Evolutionary conservation across 2,797 vertebrate species (phyloP).

Genomic region (Sphaeramia orbicularis): DNA sequence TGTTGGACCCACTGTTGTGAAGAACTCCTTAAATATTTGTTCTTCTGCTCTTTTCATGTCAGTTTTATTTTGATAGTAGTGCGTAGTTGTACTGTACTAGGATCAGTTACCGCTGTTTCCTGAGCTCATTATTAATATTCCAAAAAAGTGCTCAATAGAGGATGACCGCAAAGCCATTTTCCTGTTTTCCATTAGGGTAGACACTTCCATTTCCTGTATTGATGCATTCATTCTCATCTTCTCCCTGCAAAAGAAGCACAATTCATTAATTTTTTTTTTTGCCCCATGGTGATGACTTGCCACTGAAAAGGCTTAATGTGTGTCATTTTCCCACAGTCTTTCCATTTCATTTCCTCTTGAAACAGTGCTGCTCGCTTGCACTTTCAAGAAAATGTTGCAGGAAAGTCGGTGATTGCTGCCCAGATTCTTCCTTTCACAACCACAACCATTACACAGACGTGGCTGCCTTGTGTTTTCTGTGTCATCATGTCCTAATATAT

Average conservation of each 20-base stretch:
- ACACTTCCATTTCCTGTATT: conserved; percentile 26
- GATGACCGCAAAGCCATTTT: conserved; percentile 2
- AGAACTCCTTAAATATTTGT: conserved; percentile 44
- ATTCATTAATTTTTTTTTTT: conserved; percentile 26
- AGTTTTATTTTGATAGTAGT: not conserved
- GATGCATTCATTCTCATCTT: not conserved
- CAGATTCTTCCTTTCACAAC: conserved; percentile 5
- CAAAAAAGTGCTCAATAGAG: conserved; percentile 10
- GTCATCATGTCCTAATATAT: conserved; percentile 2
- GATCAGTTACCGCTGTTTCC: conserved; percentile 6
- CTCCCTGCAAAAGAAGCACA: not conserved
- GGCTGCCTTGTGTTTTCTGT: not conserved
- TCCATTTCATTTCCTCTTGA: conserved; percentile 42
- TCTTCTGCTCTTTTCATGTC: conserved; percentile 2
- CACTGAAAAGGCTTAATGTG: conserved; percentile 25
- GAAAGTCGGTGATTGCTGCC: conserved; percentile 4
- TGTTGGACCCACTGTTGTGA: conserved; percentile 34
- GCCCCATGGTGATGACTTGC: conserved; percentile 25
- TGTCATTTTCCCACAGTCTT: conserved; percentile 17
- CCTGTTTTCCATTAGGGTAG: conserved; percentile 7
- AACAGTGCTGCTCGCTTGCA: conserved; percentile 38
- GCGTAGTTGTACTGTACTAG: not conserved
- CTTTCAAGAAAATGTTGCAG: conserved; percentile 13
- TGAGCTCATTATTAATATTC: not conserved
- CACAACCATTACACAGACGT: conserved; percentile 26